Evolutionary conservation across 2,797 vertebrate species (phyloP).

Genomic region (Discoglossus pictus): DNA sequence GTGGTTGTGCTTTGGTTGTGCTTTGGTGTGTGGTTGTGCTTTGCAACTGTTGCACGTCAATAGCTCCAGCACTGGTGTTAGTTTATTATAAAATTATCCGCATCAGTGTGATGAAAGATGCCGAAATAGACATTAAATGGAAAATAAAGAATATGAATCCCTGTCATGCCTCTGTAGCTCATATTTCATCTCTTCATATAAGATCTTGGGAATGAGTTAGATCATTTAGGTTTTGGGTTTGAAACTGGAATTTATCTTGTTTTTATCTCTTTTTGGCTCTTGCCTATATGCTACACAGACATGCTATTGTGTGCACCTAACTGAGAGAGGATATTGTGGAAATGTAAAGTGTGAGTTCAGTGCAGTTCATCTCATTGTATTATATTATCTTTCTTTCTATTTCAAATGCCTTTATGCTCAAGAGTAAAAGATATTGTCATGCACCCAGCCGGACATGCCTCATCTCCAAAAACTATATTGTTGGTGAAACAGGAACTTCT

Average conservation of each 20-base stretch:
- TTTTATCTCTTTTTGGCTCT: slow-evolving; percentile 16
- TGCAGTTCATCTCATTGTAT: slow-evolving; percentile 36
- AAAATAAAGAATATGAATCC: too few relatives aligned
- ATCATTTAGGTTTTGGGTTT: slow-evolving; percentile 18
- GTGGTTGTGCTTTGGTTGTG: too few relatives aligned
- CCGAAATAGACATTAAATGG: too few relatives aligned
- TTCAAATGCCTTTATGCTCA: slow-evolving; percentile 38
- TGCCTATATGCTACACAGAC: slow-evolving; percentile 4
- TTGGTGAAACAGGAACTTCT: slow-evolving; percentile 41
- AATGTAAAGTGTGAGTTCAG: slow-evolving; percentile 33
- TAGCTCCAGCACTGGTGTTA: too few relatives aligned
- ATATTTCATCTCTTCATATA: too few relatives aligned
- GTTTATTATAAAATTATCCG: too few relatives aligned
- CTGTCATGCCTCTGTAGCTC: too few relatives aligned
- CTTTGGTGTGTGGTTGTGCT: too few relatives aligned
- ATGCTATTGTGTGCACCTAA: slow-evolving; percentile 19
- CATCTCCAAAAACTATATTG: slow-evolving; percentile 44
- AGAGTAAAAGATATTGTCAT: slow-evolving; percentile 20
- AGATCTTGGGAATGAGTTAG: neutral
- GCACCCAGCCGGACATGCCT: slow-evolving; percentile 22
- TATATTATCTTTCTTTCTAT: slow-evolving; percentile 34
- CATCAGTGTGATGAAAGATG: too few relatives aligned
- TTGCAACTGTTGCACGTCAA: too few relatives aligned
- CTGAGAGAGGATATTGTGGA: slow-evolving; percentile 29
- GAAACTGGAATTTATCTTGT: slow-evolving; percentile 31